Conservation (phyloP, 2,888 invertebrate genomes). For the Theretra japonica region DNA sequence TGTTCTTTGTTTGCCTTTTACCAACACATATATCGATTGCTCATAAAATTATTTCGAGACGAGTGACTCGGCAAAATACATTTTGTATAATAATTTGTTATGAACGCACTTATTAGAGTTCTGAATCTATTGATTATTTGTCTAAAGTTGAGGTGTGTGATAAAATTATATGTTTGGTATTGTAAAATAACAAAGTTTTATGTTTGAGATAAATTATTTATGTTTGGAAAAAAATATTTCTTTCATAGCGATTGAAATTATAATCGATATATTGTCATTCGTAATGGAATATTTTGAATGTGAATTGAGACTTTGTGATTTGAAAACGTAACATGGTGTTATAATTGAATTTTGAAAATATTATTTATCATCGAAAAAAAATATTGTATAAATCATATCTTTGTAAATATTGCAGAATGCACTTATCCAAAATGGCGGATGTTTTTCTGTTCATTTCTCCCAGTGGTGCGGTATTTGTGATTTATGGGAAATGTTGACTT, state of each 20-base stretch:
- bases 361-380: slow-evolving; percentile 22
- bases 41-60: slow-evolving; percentile 19
- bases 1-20: slow-evolving; percentile 7
- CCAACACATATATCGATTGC: slow-evolving; percentile 22
- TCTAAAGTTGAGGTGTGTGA: slow-evolving; percentile 13
- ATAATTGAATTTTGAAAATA: neutral
- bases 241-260: slow-evolving; percentile 12
- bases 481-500: slow-evolving; percentile 12
- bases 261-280: slow-evolving; percentile 7
- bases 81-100: slow-evolving; percentile 21
- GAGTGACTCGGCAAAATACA: slow-evolving; percentile 13
- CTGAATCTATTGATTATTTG: slow-evolving; percentile 3
- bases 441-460: neutral
- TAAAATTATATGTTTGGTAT: slow-evolving; percentile 20
- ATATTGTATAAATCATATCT: slow-evolving; percentile 25
- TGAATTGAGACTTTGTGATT: slow-evolving; percentile 19
- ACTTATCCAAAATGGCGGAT: neutral
- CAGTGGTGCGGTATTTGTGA: slow-evolving; percentile 8
- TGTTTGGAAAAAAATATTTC: neutral
- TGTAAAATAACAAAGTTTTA: neutral
- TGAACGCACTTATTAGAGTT: slow-evolving; percentile 19
- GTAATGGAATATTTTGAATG: slow-evolving; percentile 9
- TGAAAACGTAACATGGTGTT: slow-evolving; percentile 22
- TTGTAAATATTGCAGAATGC: slow-evolving; percentile 22
- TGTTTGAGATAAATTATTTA: slow-evolving; percentile 14